Percentiles rank a stretch among this genome's conserved stretches.
phyloP scores from a whole-genome alignment of 1,140 invertebrate species.

The Pseudomyrmex flavicornis region DNA sequence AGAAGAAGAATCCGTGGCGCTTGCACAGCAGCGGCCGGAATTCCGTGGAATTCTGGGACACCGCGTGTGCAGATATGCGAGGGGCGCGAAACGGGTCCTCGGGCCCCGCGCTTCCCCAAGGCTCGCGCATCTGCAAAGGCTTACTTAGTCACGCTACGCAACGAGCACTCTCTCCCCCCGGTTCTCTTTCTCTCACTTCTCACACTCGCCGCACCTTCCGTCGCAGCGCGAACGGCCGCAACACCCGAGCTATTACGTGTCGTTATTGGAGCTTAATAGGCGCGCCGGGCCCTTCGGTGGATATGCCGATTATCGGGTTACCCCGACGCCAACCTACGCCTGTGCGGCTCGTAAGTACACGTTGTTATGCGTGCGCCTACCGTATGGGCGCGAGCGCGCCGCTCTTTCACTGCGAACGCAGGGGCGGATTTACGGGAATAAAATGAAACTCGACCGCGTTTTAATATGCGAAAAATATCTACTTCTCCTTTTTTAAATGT shows the following conservation, averaged over 20 bases:
- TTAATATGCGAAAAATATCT: background rate
- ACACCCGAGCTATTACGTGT: conserved; percentile 78
- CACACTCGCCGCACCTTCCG: conserved; percentile 52
- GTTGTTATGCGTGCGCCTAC: conserved; percentile 67
- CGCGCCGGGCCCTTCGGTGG: conserved; percentile 74
- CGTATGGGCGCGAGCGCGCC: conserved; percentile 6
- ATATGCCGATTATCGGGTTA: conserved; percentile 83
- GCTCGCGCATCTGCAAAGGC: conserved; percentile 14
- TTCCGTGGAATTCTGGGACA: conserved; percentile 70
- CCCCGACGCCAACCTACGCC: conserved; percentile 65
- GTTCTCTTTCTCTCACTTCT: conserved; percentile 43
- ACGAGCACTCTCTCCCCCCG: conserved; percentile 73
- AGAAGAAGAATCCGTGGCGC: background rate
- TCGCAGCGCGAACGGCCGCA: conserved; percentile 18
- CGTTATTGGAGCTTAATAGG: conserved; percentile 83
- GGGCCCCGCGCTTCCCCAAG: conserved; percentile 60
- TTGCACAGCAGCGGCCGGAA: conserved; percentile 59
- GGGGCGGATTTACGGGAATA: conserved; percentile 42
- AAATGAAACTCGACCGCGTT: background rate
- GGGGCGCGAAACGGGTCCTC: conserved; percentile 57
- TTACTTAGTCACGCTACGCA: conserved; percentile 82
- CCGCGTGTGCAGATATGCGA: background rate
- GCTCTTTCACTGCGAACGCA: conserved; percentile 36
- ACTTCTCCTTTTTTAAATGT: too few species aligned
- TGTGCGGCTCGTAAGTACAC: conserved; percentile 64